Conservation (phyloP, 2,888 invertebrate species). For the Drosophila mayaguana region DNA sequence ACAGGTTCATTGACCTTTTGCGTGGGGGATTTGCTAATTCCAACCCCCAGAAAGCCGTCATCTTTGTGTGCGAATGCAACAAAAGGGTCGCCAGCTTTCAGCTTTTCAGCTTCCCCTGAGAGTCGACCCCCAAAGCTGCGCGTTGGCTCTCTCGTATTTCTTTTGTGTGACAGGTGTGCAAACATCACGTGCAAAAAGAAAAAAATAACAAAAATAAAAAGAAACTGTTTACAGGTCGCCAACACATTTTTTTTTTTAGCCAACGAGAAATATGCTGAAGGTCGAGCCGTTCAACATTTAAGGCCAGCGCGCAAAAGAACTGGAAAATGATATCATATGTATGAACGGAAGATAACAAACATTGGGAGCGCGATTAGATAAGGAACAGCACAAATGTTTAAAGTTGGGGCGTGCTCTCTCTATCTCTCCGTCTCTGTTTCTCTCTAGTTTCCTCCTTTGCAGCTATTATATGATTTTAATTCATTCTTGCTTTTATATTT, state of each 20-base stretch:
- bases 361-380: conserved; percentile 65
- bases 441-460: neutral
- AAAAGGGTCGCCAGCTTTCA: conserved; percentile 46
- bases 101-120: conserved; percentile 29
- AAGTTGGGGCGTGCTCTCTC: conserved; percentile 32
- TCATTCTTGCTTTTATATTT: conserved; percentile 39
- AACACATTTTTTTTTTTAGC: conserved; percentile 18
- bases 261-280: conserved; percentile 71
- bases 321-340: conserved; percentile 69
- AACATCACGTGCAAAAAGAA: conserved; percentile 57
- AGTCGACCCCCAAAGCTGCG: conserved; percentile 5
- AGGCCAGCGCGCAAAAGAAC: conserved; percentile 40
- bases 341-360: conserved; percentile 69
- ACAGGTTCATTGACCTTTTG: conserved; percentile 50
- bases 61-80: conserved; percentile 58
- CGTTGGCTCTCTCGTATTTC: neutral
- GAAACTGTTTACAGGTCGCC: conserved; percentile 33
- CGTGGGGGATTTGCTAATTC: conserved; percentile 27
- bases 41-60: conserved; percentile 53
- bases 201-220: conserved; percentile 5
- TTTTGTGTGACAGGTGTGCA: conserved; percentile 56
- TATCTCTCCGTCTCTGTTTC: neutral
- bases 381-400: conserved; percentile 40
- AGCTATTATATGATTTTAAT: conserved; percentile 11
- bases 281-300: conserved; percentile 56